These are phyloP conservation scores for Sclerurus mexicanus DNA, from an alignment of 2,113 vertebrate genomes.

Conservation along the genomic window DNA sequence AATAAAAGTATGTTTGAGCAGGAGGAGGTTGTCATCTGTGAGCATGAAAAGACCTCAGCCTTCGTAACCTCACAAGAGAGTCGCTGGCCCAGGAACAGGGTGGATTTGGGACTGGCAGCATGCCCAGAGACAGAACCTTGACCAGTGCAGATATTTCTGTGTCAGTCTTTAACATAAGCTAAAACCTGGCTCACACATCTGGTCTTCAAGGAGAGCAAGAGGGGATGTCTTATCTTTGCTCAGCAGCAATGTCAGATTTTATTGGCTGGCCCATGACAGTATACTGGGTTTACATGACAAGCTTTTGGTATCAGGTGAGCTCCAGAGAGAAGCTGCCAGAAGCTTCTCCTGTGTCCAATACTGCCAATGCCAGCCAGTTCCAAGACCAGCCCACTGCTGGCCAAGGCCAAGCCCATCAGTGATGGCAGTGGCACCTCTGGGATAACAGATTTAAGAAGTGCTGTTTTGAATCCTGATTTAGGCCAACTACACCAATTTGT, in stretches of 20 bases:
- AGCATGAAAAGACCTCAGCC: not conserved
- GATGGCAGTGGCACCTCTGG: rapidly evolving
- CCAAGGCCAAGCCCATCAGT: rapidly evolving
- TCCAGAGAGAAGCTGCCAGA: not conserved
- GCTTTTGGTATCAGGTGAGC: not conserved
- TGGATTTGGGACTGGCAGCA: not conserved
- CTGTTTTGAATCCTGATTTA: not conserved
- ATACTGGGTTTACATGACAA: not conserved
- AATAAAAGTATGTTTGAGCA: not conserved
- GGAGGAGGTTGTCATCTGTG: not conserved
- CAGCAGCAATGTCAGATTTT: not conserved
- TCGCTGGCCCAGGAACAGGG: not conserved
- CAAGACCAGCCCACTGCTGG: not conserved
- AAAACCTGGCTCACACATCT: not conserved
- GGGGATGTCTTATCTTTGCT: not conserved
- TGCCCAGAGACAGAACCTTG: not conserved
- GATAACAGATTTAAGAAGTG: not conserved
- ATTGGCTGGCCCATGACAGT: not conserved
- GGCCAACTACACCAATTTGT: not conserved
- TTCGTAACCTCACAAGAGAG: not conserved
- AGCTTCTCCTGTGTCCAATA: not conserved
- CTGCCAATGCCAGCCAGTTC: rapidly evolving
- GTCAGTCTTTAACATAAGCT: not conserved
- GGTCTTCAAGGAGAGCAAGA: not conserved
- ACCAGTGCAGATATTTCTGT: not conserved